A percentile compares a stretch with the other conserved stretches of the same genome.
These are phyloP conservation scores for Acestrorhynchus altus DNA, from an alignment of 2,797 vertebrate species.

Conservation along the genomic window DNA sequence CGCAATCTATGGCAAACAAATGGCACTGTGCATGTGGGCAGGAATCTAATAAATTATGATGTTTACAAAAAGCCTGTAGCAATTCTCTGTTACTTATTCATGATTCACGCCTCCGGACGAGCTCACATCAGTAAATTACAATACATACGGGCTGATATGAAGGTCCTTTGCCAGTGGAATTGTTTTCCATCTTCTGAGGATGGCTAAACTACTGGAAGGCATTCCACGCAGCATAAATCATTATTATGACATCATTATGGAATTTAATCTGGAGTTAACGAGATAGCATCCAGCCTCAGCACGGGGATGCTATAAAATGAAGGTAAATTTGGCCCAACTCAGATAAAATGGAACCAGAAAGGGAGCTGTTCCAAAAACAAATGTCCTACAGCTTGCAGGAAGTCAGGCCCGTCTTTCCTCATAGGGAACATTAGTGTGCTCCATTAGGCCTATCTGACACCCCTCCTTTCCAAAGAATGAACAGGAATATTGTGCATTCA, in stretches of 20 bases:
- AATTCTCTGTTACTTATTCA: constrained; percentile 22
- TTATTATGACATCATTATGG: neutral
- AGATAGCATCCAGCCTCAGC: neutral
- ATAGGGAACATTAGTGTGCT: neutral
- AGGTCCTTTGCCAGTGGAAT: neutral
- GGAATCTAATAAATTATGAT: constrained; percentile 9
- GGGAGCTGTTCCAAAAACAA: neutral
- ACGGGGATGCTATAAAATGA: neutral
- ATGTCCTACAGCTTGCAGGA: neutral
- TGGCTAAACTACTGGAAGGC: neutral
- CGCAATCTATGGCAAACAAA: neutral
- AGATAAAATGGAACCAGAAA: neutral
- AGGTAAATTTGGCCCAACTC: neutral
- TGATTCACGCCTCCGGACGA: neutral
- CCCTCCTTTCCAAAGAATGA: neutral
- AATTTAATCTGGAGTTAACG: neutral
- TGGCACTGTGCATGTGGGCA: neutral
- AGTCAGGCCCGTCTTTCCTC: neutral
- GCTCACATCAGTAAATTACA: constrained; percentile 11
- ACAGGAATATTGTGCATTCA: neutral
- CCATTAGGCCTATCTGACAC: neutral
- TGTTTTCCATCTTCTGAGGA: neutral
- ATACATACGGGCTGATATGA: neutral
- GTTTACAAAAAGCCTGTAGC: constrained; percentile 5
- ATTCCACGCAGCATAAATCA: neutral